Conservation (phyloP, 30 jellyfish, hydroid and myxozoan genomes). For the Aurelia sp. region DNA sequence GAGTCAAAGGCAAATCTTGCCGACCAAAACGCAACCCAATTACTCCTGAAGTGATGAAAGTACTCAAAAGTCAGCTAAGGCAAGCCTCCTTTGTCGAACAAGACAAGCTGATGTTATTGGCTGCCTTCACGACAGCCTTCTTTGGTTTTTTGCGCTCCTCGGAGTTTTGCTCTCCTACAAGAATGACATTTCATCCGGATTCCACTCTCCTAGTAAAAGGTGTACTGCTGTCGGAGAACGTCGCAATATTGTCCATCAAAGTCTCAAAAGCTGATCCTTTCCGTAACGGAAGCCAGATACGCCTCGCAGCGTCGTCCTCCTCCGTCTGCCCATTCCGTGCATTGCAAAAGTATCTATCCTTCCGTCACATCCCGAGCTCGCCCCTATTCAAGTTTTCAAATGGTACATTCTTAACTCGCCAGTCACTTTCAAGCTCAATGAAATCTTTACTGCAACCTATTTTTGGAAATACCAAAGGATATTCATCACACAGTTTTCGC, state of each 20-base stretch:
- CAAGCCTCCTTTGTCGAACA: no score
- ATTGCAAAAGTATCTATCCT: slow-evolving; percentile 2
- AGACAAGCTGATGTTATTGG: no score
- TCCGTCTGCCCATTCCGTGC: slow-evolving; percentile 28
- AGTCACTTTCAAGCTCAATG: background rate
- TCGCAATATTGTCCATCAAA: no score
- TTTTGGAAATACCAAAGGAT: background rate
- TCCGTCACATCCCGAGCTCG: background rate
- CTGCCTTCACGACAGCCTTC: no score
- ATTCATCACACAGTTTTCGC: slow-evolving; percentile 24
- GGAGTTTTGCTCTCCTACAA: background rate
- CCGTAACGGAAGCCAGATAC: background rate
- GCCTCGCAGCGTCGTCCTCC: background rate
- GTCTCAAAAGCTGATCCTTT: slow-evolving; percentile 6
- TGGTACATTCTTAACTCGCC: background rate
- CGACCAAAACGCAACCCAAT: no score
- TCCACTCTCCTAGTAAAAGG: no score
- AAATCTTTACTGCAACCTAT: background rate
- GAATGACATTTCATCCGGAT: background rate
- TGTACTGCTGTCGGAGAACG: no score
- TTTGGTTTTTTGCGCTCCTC: no score
- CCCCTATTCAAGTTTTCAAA: slow-evolving; percentile 2
- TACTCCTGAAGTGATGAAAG: no score
- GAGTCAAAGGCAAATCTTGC: no score
- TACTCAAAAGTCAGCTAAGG: no score